Percentiles rank a stretch among this genome's conserved stretches.
phyloP scores from a whole-genome alignment of 2,113 vertebrate species.

The Notarius lentiginosus region DNA sequence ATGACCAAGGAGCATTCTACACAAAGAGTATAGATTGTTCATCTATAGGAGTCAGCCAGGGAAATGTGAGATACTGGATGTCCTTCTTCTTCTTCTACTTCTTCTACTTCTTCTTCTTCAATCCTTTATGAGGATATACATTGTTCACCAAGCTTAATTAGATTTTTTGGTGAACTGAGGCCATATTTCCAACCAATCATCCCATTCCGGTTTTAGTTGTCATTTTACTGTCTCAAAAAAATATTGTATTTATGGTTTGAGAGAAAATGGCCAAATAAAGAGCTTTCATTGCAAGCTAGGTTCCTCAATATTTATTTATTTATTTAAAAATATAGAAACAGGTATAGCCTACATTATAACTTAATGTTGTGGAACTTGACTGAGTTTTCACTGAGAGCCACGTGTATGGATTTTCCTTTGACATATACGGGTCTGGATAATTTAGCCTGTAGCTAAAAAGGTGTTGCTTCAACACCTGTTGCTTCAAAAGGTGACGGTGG shows the following conservation, averaged over 20 bases:
- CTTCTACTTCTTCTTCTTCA: too few species aligned
- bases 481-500: too few species aligned
- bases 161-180: not conserved
- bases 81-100: too few species aligned
- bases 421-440: too few species aligned
- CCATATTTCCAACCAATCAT: not conserved
- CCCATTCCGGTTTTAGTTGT: not conserved
- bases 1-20: not conserved
- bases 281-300: not conserved
- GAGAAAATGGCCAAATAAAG: not conserved
- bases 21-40: not conserved
- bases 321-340: not conserved
- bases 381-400: too few species aligned
- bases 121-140: too few species aligned
- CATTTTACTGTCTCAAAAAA: not conserved
- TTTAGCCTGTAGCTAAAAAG: too few species aligned
- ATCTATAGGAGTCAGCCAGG: not conserved
- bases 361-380: too few species aligned
- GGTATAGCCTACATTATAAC: not conserved
- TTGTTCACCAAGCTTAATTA: not conserved
- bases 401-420: too few species aligned
- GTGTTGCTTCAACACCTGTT: too few species aligned
- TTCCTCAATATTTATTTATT: not conserved
- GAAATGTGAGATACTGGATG: not conserved
- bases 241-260: not conserved